Conservation (phyloP, 2,888 invertebrate species). For the Caenorhabditis becei region DNA sequence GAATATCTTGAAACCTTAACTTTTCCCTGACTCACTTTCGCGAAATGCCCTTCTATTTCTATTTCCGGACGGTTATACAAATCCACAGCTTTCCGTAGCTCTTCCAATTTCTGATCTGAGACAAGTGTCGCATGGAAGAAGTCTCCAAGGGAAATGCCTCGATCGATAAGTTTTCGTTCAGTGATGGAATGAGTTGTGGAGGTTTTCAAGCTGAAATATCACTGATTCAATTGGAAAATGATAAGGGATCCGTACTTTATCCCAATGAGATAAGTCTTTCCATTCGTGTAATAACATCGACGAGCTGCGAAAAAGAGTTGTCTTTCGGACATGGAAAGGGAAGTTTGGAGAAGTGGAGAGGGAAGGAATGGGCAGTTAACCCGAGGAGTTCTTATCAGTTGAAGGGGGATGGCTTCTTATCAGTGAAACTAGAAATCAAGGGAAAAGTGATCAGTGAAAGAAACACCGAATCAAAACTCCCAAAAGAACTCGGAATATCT, state of each 20-base stretch:
- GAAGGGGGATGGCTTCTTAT: not conserved
- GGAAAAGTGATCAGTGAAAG: no score
- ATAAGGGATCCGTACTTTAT: not conserved
- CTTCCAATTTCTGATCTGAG: no score
- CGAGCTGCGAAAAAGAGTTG: constrained; percentile 5
- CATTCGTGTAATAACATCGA: constrained; percentile 16
- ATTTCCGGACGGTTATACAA: not conserved
- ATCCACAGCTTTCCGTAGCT: no score
- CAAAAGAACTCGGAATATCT: no score
- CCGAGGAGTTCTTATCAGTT: constrained; percentile 5
- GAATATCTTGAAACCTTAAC: not conserved
- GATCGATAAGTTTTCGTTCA: not conserved
- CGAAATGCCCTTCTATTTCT: not conserved
- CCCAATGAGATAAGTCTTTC: constrained; percentile 2
- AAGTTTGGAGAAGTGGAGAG: not conserved
- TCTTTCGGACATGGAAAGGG: not conserved
- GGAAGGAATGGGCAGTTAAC: not conserved
- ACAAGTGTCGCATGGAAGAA: not conserved
- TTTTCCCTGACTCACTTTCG: not conserved
- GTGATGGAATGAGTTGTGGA: not conserved
- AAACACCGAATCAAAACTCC: no score
- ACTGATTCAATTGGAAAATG: no score
- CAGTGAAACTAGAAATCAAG: no score
- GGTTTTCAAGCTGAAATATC: no score
- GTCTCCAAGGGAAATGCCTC: constrained; percentile 12